Percentiles rank a stretch among this genome's conserved stretches.
phyloP scores from a whole-genome alignment of 1,140 invertebrate genomes.

The Caligus rogercresseyi region DNA sequence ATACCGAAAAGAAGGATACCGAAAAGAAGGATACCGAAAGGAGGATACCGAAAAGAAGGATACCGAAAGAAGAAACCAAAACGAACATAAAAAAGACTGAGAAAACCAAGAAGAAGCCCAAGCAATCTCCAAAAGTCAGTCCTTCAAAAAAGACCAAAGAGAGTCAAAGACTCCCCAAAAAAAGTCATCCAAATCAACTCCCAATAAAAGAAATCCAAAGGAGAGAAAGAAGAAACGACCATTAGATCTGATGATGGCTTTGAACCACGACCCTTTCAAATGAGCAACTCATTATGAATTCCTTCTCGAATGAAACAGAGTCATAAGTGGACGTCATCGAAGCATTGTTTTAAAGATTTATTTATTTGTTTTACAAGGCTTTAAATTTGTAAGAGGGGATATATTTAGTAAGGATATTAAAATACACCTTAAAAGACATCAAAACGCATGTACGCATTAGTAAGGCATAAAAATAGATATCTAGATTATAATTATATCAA shows the following conservation, averaged over 20 bases:
- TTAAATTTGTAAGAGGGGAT: too few species aligned
- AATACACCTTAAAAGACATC: too few species aligned
- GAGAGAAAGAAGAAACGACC: neutral
- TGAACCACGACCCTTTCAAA: neutral
- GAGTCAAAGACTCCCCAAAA: neutral
- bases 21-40: neutral
- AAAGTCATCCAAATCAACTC: neutral
- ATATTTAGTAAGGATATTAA: too few species aligned
- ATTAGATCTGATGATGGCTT: neutral
- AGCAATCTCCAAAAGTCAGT: neutral
- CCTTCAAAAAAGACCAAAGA: neutral
- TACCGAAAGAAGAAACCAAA: neutral
- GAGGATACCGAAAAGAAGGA: neutral
- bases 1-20: too few species aligned
- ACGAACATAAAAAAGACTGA: neutral
- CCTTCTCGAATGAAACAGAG: neutral
- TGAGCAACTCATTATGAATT: neutral
- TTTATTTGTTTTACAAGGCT: too few species aligned
- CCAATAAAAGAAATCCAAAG: neutral
- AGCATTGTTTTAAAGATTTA: too few species aligned
- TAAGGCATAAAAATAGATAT: too few species aligned
- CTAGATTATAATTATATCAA: too few species aligned
- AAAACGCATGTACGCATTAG: too few species aligned
- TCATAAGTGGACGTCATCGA: too few species aligned
- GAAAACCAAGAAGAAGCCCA: neutral